Percentiles rank a stretch among this genome's conserved stretches.
Evolutionary conservation across 2,113 vertebrate species (phyloP).

Genomic region (Emydocephalus ijimae): DNA sequence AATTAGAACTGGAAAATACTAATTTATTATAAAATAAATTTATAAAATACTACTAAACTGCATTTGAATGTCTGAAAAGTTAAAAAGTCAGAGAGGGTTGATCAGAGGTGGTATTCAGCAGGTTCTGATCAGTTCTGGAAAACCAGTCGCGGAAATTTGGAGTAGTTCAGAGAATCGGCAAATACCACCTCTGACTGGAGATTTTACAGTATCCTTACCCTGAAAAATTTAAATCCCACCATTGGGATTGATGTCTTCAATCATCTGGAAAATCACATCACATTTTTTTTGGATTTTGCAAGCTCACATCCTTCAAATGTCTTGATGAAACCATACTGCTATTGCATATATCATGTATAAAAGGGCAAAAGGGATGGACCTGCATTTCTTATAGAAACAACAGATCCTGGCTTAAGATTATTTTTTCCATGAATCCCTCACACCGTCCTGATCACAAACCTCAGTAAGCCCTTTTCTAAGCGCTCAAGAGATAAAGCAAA

Average conservation of each 20-base stretch:
- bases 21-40: too few species aligned
- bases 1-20: not conserved
- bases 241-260: not conserved
- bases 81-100: not conserved
- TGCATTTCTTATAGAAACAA: not conserved
- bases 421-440: not conserved
- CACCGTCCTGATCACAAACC: not conserved
- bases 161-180: too few species aligned
- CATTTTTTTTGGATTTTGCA: not conserved
- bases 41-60: not conserved
- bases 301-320: not conserved
- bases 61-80: not conserved
- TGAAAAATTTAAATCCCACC: too few species aligned
- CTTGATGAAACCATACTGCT: not conserved
- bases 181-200: too few species aligned
- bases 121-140: too few species aligned
- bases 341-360: not conserved
- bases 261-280: not conserved
- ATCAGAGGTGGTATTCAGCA: too few species aligned
- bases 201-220: too few species aligned
- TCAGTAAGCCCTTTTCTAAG: not conserved
- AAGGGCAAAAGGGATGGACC: not conserved
- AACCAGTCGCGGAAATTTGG: too few species aligned
- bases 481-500: not conserved
- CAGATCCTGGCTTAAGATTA: not conserved